phyloP scores from a whole-genome alignment of 2,797 vertebrate genomes.

The Diplodus sargus region DNA sequence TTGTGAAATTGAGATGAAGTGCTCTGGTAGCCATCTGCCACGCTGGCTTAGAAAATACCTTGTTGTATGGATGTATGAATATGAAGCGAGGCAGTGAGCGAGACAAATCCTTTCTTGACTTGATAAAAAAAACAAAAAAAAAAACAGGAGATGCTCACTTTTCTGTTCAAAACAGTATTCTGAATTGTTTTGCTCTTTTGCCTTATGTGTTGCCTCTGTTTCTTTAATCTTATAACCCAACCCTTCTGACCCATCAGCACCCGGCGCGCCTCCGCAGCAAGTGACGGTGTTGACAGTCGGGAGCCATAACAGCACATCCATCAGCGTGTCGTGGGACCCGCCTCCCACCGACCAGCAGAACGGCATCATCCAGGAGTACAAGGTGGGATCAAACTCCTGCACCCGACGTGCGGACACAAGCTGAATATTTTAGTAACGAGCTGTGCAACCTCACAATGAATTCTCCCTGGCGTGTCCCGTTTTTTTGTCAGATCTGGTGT shows the following conservation, averaged over 20 bases:
- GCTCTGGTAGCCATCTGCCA: slow-evolving; percentile 63
- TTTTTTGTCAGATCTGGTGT: slow-evolving; percentile 95
- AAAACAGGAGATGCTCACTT: slow-evolving; percentile 29
- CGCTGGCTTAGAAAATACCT: slow-evolving; percentile 53
- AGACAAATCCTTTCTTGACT: slow-evolving; percentile 52
- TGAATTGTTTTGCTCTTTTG: not conserved
- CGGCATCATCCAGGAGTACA: slow-evolving; percentile 98
- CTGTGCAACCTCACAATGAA: slow-evolving; percentile 39
- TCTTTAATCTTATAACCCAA: not conserved
- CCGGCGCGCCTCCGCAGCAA: slow-evolving; percentile 96
- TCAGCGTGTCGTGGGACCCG: slow-evolving; percentile 99
- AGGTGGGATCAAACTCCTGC: slow-evolving; percentile 80
- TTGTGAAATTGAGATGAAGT: slow-evolving; percentile 62
- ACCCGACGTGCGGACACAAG: slow-evolving; percentile 6
- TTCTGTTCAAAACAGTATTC: slow-evolving; percentile 24
- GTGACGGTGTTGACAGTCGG: slow-evolving; percentile 95
- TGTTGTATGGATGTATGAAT: slow-evolving; percentile 63
- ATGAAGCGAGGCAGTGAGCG: slow-evolving; percentile 59
- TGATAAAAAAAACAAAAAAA: slow-evolving; percentile 4
- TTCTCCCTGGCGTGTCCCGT: slow-evolving; percentile 58
- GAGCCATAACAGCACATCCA: slow-evolving; percentile 97
- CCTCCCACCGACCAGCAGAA: slow-evolving; percentile 97
- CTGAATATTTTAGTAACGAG: slow-evolving; percentile 46
- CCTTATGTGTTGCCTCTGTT: slow-evolving; percentile 1
- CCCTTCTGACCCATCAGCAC: slow-evolving; percentile 83